phyloP scores from a whole-genome alignment of 1,140 invertebrate genomes.

The Saccostrea cuccullata region DNA sequence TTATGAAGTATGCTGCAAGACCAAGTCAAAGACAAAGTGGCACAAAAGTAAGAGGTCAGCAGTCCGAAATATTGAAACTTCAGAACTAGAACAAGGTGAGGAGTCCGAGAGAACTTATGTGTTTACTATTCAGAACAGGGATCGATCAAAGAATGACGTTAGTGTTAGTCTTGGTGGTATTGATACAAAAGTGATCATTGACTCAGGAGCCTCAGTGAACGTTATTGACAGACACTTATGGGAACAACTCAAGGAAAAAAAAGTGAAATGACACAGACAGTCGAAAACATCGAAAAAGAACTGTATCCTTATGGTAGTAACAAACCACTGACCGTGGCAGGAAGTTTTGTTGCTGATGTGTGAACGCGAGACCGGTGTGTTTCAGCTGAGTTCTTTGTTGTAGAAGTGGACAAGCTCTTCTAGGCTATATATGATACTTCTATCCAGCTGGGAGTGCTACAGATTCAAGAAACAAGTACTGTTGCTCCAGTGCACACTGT shows the following conservation, averaged over 20 bases:
- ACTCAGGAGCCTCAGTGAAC: slow-evolving; percentile 51
- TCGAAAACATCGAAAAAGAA: slow-evolving; percentile 18
- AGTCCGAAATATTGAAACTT: background rate
- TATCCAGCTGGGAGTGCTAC: background rate
- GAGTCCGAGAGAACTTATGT: background rate
- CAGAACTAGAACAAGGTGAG: background rate
- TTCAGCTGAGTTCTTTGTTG: background rate
- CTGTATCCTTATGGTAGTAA: slow-evolving; percentile 45
- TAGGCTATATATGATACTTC: slow-evolving; percentile 40
- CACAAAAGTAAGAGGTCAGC: background rate
- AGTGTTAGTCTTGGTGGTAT: slow-evolving; percentile 43
- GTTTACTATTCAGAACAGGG: background rate
- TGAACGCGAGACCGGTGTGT: too few species aligned
- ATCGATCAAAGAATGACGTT: background rate
- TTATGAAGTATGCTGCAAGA: slow-evolving; percentile 46
- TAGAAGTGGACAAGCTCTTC: slow-evolving; percentile 41
- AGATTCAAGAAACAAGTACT: background rate
- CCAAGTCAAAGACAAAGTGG: slow-evolving; percentile 10
- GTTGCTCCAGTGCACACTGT: too few species aligned
- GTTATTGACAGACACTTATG: slow-evolving; percentile 38
- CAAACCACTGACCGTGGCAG: slow-evolving; percentile 41
- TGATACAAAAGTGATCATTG: slow-evolving; percentile 37
- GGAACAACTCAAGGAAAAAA: background rate
- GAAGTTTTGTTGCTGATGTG: background rate
- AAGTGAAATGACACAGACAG: background rate